A percentile compares a stretch with the other conserved stretches of the same genome.
These are phyloP conservation scores for Standfussiana lucernea DNA, from an alignment of 2,888 invertebrate species.

Conservation along the genomic window DNA sequence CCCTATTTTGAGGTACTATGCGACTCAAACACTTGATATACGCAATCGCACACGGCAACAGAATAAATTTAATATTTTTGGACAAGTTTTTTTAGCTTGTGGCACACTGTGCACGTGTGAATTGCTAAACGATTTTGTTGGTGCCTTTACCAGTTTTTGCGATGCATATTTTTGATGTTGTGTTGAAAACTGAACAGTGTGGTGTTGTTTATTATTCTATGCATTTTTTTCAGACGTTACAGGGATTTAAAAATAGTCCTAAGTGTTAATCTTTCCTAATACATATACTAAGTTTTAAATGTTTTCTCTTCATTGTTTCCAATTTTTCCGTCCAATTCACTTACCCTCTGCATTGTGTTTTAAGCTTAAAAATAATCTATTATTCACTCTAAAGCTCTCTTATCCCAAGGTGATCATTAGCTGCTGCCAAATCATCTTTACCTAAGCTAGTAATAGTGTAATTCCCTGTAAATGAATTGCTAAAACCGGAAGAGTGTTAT, in stretches of 20 bases:
- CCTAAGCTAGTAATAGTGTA: background rate
- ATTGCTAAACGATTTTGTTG: conserved; percentile 59
- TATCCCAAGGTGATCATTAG: too few relatives aligned
- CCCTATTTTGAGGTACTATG: conserved; percentile 63
- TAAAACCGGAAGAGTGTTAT: background rate
- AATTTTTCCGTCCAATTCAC: background rate
- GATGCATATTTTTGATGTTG: conserved; percentile 40
- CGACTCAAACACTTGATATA: conserved; percentile 60
- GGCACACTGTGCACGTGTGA: conserved; percentile 57
- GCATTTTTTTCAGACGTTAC: background rate
- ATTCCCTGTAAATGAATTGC: background rate
- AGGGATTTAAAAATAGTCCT: background rate
- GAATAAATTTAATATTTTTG: conserved; percentile 65
- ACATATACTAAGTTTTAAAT: background rate
- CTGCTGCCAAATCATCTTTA: background rate
- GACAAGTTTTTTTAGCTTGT: conserved; percentile 49
- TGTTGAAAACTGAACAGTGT: conserved; percentile 35
- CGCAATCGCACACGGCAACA: conserved; percentile 55
- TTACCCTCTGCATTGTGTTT: background rate
- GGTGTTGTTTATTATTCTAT: conserved; percentile 30
- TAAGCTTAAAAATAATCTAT: background rate
- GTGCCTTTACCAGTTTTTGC: conserved; percentile 38
- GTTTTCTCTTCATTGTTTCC: background rate
- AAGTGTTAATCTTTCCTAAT: background rate
- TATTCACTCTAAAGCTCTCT: background rate